Conservation (phyloP, 2,113 vertebrate species). For the Actinemys pallida region DNA sequence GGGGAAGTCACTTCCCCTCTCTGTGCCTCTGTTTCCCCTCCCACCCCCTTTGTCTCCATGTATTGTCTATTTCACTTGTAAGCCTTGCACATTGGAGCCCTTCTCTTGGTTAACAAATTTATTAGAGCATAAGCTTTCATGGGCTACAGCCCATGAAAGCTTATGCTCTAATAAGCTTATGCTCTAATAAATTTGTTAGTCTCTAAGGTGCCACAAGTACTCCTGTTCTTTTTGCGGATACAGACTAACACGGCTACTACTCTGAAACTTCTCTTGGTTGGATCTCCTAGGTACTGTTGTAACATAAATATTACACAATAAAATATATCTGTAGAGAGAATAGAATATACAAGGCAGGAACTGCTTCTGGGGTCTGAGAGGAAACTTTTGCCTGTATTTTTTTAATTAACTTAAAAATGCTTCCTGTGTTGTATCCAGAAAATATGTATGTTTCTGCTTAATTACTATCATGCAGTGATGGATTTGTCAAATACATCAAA, state of each 20-base stretch:
- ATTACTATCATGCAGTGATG: neutral
- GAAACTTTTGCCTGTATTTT: neutral
- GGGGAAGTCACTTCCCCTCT: neutral
- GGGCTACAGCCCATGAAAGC: too few relatives aligned
- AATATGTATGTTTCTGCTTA: neutral
- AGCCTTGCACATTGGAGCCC: neutral
- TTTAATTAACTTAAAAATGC: neutral
- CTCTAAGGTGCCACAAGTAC: too few relatives aligned
- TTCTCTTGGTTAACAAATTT: neutral
- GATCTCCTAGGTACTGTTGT: rapidly evolving
- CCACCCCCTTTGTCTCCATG: neutral
- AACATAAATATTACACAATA: neutral
- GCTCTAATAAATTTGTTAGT: too few relatives aligned
- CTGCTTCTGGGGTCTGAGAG: neutral
- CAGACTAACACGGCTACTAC: too few relatives aligned
- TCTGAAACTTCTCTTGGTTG: neutral
- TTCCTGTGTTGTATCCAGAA: neutral
- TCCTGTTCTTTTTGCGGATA: too few relatives aligned
- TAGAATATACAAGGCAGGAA: rapidly evolving
- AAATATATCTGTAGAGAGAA: neutral
- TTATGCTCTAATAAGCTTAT: too few relatives aligned
- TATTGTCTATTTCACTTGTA: conserved; percentile 1
- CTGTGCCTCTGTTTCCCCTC: neutral
- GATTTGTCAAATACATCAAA: neutral
- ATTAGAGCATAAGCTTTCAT: too few relatives aligned